Evolutionary conservation across 2,888 invertebrate species (phyloP).

Genomic region (Caenorhabditis imperialis): DNA sequence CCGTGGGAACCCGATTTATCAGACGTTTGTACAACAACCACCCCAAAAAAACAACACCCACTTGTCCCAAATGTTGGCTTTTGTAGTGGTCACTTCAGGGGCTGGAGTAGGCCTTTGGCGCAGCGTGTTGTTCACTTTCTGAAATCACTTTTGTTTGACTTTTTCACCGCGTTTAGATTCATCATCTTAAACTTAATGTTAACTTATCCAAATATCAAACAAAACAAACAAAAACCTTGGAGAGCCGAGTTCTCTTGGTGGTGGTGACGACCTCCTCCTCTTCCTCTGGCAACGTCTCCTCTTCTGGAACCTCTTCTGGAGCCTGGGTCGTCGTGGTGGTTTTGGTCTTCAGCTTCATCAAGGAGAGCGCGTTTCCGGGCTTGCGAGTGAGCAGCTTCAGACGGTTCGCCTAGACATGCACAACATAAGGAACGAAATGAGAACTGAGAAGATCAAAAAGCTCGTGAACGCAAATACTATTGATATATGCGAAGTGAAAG

Average conservation of each 20-base stretch:
- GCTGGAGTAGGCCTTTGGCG: conserved; percentile 49
- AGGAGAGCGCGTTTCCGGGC: conserved; percentile 43
- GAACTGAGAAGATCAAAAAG: neutral
- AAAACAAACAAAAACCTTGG: conserved; percentile 28
- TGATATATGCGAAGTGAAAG: neutral
- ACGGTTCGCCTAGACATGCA: conserved; percentile 53
- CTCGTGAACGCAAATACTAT: neutral
- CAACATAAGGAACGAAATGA: conserved; percentile 10
- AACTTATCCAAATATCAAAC: neutral
- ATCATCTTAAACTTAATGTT: conserved; percentile 4
- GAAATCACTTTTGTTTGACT: conserved; percentile 14
- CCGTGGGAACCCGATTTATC: conserved; percentile 31
- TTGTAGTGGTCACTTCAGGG: conserved; percentile 61
- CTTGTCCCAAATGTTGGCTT: conserved; percentile 73
- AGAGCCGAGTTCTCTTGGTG: conserved; percentile 22
- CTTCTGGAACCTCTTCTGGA: conserved; percentile 49
- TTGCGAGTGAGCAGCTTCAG: conserved; percentile 60
- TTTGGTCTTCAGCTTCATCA: conserved; percentile 55
- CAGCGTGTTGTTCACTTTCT: conserved; percentile 48
- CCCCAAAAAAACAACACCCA: conserved; percentile 16
- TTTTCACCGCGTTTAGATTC: neutral
- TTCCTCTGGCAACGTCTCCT: conserved; percentile 28
- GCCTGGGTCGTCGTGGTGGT: conserved; percentile 39
- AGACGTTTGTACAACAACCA: neutral
- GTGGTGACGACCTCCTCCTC: conserved; percentile 44